These are phyloP conservation scores for Cherax destructor DNA, from an alignment of 1,140 invertebrate species.

Conservation along the genomic window DNA sequence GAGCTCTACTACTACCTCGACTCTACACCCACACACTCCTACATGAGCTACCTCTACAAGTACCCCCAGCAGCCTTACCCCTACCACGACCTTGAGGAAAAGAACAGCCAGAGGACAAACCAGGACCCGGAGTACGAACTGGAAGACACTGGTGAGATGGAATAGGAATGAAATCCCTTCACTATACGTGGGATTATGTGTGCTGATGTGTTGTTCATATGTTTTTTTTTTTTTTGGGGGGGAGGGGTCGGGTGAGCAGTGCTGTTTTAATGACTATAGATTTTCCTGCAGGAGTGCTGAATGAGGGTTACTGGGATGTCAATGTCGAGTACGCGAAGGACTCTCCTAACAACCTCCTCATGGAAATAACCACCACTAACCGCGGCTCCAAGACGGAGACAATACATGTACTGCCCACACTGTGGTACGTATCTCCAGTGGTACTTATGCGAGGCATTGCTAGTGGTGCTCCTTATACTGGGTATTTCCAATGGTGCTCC, in stretches of 20 bases:
- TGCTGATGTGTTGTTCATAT: too few species aligned
- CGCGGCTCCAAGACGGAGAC: conserved; percentile 73
- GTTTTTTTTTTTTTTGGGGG: too few species aligned
- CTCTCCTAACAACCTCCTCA: conserved; percentile 74
- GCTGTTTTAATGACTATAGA: too few species aligned
- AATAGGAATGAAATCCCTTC: too few species aligned
- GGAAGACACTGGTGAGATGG: conserved; percentile 70
- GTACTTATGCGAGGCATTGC: too few species aligned
- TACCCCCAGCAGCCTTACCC: conserved; percentile 76
- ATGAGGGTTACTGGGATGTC: conserved; percentile 76
- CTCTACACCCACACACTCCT: conserved; percentile 76
- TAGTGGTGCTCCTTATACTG: too few species aligned
- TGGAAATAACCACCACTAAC: conserved; percentile 75
- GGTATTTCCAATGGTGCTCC: too few species aligned
- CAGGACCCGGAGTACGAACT: conserved; percentile 75
- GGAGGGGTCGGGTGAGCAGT: too few species aligned
- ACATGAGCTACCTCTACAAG: conserved; percentile 77
- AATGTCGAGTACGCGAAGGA: conserved; percentile 75
- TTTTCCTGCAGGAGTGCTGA: conserved; percentile 74
- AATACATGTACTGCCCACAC: conserved; percentile 75
- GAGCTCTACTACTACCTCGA: conserved; percentile 77
- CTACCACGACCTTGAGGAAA: conserved; percentile 74
- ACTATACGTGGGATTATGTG: too few species aligned
- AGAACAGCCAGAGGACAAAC: conserved; percentile 73
- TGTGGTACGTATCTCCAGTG: conserved; percentile 60